These are phyloP conservation scores for Corythornis cristatus DNA, from an alignment of 2,113 vertebrate genomes.

Conservation along the genomic window DNA sequence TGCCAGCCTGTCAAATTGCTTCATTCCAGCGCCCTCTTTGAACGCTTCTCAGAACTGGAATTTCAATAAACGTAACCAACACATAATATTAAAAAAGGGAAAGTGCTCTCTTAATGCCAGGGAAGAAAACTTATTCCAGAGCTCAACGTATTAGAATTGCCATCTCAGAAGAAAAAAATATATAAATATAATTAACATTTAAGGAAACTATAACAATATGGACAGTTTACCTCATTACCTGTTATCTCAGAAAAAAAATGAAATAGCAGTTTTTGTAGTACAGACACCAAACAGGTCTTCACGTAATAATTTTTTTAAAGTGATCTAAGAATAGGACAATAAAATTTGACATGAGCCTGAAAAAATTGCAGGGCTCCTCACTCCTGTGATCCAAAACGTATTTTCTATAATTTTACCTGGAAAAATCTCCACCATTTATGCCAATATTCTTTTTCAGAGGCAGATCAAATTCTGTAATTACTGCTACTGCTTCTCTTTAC, in stretches of 20 bases:
- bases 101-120: neutral
- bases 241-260: neutral
- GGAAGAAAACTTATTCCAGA: neutral
- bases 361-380: neutral
- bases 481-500: neutral
- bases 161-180: neutral
- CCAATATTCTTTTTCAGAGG: neutral
- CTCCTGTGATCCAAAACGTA: neutral
- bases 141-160: neutral
- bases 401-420: neutral
- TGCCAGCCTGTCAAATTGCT: accelerated
- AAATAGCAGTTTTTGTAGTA: neutral
- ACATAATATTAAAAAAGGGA: neutral
- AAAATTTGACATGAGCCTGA: neutral
- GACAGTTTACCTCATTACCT: neutral
- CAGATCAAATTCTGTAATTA: neutral
- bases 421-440: neutral
- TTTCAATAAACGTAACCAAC: neutral
- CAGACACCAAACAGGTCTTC: neutral
- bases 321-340: neutral
- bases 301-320: neutral
- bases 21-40: neutral
- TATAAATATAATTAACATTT: accelerated
- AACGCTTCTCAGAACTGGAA: neutral
- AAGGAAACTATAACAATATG: neutral